Evolutionary conservation across 2,113 vertebrate genomes (phyloP), one percentile per base, ranked within the genome.

Genomic region (Lycocorax pyrrhopterus): DNA sequence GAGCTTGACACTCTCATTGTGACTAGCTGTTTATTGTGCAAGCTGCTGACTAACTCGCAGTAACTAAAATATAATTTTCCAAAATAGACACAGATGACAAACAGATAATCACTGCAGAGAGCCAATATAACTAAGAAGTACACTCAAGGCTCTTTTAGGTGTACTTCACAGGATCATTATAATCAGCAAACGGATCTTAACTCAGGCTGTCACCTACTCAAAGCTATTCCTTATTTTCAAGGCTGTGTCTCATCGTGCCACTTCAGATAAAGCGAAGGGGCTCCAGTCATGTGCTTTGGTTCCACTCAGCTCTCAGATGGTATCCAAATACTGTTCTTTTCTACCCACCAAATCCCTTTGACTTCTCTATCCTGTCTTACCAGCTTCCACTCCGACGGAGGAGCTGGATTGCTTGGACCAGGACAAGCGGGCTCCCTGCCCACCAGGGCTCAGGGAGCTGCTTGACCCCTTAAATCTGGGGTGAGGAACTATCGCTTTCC

Each of bases 111-210:
- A 83, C 68, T 35, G 81, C 30, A 4, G 56, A 80, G 93, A 90
- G 96, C 83, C 78, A 62, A 79, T 64, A 64, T 91, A 94, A 95
- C 11, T 26, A 94, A 64, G 84, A 83, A 84, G 87, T 80, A 96
- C 89, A 89, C 96, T 97, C 83, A 96, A 97, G 89, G 63, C 81
- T 91, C 60, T 68, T 85, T 63, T 63, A 97, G 96, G 96, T 93
- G 91, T 96, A 95, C 97, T 97, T 98, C 96, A 96, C 93, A 96
- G 94, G 71, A 96, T 97, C 94, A 91, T 97, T 96, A 94, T 80
- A 97, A 98, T 97, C 97, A 97, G 96, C 94, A 90, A 96, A 96
- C 39, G 74, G 96, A 97, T 96, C 96, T 94, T 89, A 91, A 91
- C 76, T 80, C 84, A 89, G 86, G 64, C 94, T 96, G 92, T 93